phyloP scores from a whole-genome alignment of 2,888 invertebrate species.

The Drosophila mercatorum region DNA sequence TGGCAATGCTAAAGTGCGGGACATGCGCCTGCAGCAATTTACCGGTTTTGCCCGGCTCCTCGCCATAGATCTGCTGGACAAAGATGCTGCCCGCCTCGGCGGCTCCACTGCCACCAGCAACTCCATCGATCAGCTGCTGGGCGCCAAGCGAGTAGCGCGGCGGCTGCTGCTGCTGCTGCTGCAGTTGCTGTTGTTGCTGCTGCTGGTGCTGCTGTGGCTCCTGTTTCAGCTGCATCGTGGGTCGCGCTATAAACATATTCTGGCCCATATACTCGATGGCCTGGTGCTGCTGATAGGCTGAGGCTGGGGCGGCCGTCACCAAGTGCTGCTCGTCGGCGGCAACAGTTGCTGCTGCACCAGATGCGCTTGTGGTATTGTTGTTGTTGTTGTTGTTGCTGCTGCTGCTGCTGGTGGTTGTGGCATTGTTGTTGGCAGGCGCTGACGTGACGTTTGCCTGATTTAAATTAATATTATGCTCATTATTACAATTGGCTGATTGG shows the following conservation, averaged over 20 bases:
- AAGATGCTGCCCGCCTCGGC: conserved; percentile 82
- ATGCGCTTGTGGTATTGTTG: conserved; percentile 53
- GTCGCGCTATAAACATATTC: conserved; percentile 83
- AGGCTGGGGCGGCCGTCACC: conserved; percentile 59
- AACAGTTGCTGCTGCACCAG: conserved; percentile 53
- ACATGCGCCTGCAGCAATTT: conserved; percentile 82
- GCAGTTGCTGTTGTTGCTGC: conserved; percentile 64
- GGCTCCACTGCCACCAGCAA: conserved; percentile 55
- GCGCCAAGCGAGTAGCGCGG: conserved; percentile 64
- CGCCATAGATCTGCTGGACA: conserved; percentile 82
- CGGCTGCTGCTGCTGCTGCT: conserved; percentile 62
- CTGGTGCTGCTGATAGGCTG: conserved; percentile 75
- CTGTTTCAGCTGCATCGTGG: conserved; percentile 75
- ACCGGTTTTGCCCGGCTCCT: conserved; percentile 70
- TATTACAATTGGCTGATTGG: conserved; percentile 77
- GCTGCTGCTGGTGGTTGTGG: conserved; percentile 27
- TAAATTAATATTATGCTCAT: conserved; percentile 83
- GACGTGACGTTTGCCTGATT: conserved; percentile 77
- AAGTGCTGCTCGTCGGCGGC: conserved; percentile 50
- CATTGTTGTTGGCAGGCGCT: conserved; percentile 56
- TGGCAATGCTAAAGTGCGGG: conserved; percentile 82
- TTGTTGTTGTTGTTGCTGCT: conserved; percentile 21
- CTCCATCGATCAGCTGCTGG: conserved; percentile 62
- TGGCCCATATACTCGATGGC: conserved; percentile 83
- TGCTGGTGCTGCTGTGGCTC: conserved; percentile 50